Base-by-base conservation (phyloP, 2,888 invertebrate genomes). In the Peribatodes rhomboidaria region DNA sequence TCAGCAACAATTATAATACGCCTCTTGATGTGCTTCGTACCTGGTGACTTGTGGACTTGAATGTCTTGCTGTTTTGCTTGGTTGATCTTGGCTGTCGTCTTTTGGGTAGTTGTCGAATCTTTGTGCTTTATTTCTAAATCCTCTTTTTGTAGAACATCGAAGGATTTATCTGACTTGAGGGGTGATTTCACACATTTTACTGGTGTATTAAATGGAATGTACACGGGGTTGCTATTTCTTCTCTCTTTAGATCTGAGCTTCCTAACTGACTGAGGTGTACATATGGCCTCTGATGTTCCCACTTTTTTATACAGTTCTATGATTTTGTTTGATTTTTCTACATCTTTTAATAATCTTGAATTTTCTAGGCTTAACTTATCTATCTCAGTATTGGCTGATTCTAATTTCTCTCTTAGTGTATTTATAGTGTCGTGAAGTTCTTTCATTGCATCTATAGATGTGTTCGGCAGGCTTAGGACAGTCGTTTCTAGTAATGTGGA, bases 291-390 rank as follows among this genome's bases (percentile, higher is more conserved):
- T 2, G 50, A 16, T 13, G 18, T 11, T 9, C 20, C 55, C n/a
- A 56, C 14, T 46, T 44, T 56, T 46, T 56, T 56, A 20, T 55
- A 55, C 9, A 44, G 10, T 7, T 55, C 44, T 44, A 44, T 44
- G 1, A 33, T 44, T 44, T 31, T 16, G n/a, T n/a, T n/a, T n/a
- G n/a, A n/a, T n/a, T n/a, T n/a, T n/a, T n/a, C n/a, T n/a, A n/a
- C n/a, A n/a, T 16, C 13, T 33, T 18, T 55, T 13, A 11, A 9
- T 33, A 55, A 33, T 42, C 10, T 44, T 8, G 42, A 16, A 33
- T 55, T 55, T 44, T 42, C 44, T 16, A 55, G n/a, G 44, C 31
- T 44, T 2, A 55, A 33, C 13, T 55, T 55, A 2, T 55, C 42
- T 11, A 55, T 44, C 33, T 55, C 44, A 31, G 18, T 33, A 11